Percentiles rank a stretch among this genome's conserved stretches.
phyloP scores from a whole-genome alignment of 2,113 vertebrate species.

The Carollia perspicillata region DNA sequence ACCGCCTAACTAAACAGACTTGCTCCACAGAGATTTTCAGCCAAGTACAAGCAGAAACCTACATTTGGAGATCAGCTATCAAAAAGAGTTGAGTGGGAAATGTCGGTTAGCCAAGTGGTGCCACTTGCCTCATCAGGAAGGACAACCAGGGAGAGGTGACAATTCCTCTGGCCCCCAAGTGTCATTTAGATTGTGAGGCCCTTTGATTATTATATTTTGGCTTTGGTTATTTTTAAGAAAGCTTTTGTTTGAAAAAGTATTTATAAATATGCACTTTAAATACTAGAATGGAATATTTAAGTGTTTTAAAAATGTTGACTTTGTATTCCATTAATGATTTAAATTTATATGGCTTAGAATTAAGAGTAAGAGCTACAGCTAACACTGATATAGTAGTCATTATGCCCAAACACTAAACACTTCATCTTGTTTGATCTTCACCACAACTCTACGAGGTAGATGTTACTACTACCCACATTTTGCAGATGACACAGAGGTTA shows the following conservation, averaged over 20 bases:
- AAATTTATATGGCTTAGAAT: not conserved
- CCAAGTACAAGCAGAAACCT: not conserved
- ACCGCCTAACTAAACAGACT: not conserved
- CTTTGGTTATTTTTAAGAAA: conserved; percentile 26
- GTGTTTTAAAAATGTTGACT: not conserved
- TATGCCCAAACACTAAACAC: not conserved
- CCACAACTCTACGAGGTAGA: not conserved
- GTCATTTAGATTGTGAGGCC: not conserved
- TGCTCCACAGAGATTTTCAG: not conserved
- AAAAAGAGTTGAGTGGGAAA: not conserved
- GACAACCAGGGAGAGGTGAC: not conserved
- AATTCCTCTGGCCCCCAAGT: not conserved
- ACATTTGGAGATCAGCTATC: not conserved
- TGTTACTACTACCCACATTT: not conserved
- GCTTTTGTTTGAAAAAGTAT: not conserved
- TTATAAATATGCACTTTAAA: not conserved
- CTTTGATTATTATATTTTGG: not conserved
- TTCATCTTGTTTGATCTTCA: not conserved
- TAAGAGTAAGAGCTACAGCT: not conserved
- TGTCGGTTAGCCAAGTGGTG: not conserved
- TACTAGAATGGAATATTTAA: not conserved
- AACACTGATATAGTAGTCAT: not conserved
- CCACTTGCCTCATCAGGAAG: not conserved
- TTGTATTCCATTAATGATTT: not conserved
- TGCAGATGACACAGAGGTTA: not conserved